Percentiles rank a stretch among this genome's conserved stretches.
These are phyloP conservation scores for Nemurella pictetii DNA, from an alignment of 2,888 invertebrate species.

Conservation along the genomic window DNA sequence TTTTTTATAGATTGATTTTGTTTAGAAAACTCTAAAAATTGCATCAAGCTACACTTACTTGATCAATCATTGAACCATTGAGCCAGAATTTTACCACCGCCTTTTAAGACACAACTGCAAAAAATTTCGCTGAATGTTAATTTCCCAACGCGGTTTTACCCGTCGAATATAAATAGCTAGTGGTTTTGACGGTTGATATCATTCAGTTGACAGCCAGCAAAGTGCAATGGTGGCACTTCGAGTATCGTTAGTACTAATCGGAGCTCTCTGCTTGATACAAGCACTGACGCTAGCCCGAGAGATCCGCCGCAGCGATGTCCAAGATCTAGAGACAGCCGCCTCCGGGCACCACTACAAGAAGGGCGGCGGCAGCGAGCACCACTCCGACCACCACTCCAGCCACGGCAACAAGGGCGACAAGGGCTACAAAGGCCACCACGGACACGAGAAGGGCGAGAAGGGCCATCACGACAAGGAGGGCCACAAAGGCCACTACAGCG, in stretches of 20 bases:
- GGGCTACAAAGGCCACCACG: conserved; percentile 74
- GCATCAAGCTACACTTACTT: conserved; percentile 29
- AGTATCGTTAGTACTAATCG: conserved; percentile 14
- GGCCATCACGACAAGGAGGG: conserved; percentile 59
- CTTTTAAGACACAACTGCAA: conserved; percentile 2
- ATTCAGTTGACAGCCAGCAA: conserved; percentile 12
- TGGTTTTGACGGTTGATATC: neutral
- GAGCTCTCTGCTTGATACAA: conserved; percentile 30
- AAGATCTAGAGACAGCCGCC: conserved; percentile 39
- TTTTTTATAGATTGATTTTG: conserved; percentile 19
- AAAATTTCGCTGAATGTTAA: conserved; percentile 16
- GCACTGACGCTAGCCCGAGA: conserved; percentile 32
- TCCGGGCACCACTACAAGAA: conserved; percentile 57
- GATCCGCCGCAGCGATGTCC: conserved; percentile 39
- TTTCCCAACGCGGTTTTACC: conserved; percentile 18
- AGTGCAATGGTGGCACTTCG: conserved; percentile 17
- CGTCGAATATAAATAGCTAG: conserved; percentile 32
- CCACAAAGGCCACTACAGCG: conserved; percentile 65
- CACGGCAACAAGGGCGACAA: conserved; percentile 78
- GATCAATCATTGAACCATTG: conserved; percentile 25
- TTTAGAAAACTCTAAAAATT: conserved; percentile 21
- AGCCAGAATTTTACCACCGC: conserved; percentile 17
- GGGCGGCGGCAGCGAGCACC: conserved; percentile 70
- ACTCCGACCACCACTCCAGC: conserved; percentile 67
- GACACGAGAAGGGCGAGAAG: conserved; percentile 75